phyloP scores from a whole-genome alignment of 2,113 vertebrate species.

The Prietella phreatophila region DNA sequence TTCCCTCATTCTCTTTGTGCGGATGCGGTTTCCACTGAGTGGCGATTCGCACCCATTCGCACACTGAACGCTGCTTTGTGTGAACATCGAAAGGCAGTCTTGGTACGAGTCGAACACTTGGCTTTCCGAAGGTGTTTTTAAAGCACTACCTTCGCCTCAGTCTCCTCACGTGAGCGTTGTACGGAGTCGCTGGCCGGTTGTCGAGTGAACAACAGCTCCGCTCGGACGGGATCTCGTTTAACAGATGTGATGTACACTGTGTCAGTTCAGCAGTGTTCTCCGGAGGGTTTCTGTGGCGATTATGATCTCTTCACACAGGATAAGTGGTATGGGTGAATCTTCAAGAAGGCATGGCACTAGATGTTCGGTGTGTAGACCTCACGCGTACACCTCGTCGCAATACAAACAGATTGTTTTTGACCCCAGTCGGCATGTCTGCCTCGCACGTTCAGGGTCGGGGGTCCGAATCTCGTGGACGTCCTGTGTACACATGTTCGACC shows the following conservation, averaged over 20 bases:
- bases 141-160: not conserved
- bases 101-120: not conserved
- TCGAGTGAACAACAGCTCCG: not conserved
- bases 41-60: not conserved
- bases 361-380: not conserved
- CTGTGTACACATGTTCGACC: no score
- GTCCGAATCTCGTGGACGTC: no score
- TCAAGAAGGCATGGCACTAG: not conserved
- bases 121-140: not conserved
- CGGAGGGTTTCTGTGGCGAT: not conserved
- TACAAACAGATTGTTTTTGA: not conserved
- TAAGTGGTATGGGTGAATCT: not conserved
- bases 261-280: not conserved
- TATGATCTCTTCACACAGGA: not conserved
- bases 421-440: no score
- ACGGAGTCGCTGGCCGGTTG: not conserved
- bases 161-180: not conserved
- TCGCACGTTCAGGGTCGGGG: no score
- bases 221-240: not conserved
- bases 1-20: not conserved
- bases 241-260: not conserved
- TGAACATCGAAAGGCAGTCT: not conserved
- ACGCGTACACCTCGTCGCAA: not conserved
- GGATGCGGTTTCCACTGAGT: conserved; percentile 1
- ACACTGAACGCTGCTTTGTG: not conserved